Base-by-base conservation (phyloP, 2,888 invertebrate species). In the Resseliella maxima region DNA sequence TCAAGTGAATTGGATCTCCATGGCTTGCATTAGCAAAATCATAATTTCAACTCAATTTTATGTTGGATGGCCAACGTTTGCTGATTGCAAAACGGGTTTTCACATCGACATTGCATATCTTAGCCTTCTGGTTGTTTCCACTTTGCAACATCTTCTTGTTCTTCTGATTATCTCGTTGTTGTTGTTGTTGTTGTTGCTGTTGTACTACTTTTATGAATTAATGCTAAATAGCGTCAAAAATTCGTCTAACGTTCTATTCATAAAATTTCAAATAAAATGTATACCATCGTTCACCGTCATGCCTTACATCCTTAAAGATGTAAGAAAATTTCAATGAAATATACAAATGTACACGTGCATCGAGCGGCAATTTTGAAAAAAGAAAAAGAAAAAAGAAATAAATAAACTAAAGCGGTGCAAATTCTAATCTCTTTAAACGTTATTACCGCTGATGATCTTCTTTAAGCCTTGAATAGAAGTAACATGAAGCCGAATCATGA, bases 11-110 rank as follows among this genome's bases (percentile, higher is more conserved):
- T 72, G 59, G 72, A n/a, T 50, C 3, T 15, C 50, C 31, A 31
- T 31, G 72, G 72, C 31, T 72, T 6, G 72, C 72, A 72, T 72
- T 72, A 72, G 72, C 18, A 31, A 72, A 35, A 72, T 72, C 72
- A 72, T 72, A 72, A 72, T 72, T 72, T 18, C 72, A 72, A 72
- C 72, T 72, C 72, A 72, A 72, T 72, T 72, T 72, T 72, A 35
- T 72, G 31, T 72, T 15, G 72, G 72, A 31, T 72, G 31, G 31
- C 31, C 15, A 31, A 15, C 31, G 5, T 1, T 18, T 72, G 12
- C 72, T 72, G 59, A 59, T 59, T 59, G 72, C 31, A 31, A 31
- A 59, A 59, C 59, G 72, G 1, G 72, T 27, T 72, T 31, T 72
- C 3, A 27, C 31, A 72, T 72, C 6, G 12, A n/a, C 18, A 18